Conservation (phyloP, 2,113 vertebrate genomes). For the Chionis minor region DNA sequence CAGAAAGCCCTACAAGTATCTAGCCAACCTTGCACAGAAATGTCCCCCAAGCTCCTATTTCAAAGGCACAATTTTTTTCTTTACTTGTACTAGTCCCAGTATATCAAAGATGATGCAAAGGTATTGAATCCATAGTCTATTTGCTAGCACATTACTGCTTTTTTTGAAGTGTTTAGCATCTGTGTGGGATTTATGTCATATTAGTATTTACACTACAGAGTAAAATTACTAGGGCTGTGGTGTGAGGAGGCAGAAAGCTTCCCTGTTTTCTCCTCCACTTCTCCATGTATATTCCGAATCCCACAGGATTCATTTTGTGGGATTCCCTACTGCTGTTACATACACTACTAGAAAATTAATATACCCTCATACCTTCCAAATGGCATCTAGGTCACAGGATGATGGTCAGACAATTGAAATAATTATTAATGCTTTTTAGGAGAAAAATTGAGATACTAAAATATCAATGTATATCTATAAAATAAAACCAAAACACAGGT, state of each 20-base stretch:
- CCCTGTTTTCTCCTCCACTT: neutral
- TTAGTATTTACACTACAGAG: neutral
- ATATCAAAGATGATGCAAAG: neutral
- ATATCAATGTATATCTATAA: neutral
- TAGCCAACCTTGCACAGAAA: neutral
- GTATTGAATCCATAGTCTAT: neutral
- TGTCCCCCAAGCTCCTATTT: neutral
- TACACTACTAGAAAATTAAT: neutral
- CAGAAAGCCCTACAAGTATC: neutral
- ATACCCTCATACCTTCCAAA: neutral
- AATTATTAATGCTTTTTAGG: neutral
- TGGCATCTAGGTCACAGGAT: neutral
- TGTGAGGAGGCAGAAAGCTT: neutral
- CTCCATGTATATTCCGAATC: neutral
- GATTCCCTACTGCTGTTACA: neutral
- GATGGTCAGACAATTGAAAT: neutral
- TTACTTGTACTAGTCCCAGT: neutral
- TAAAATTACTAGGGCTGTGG: neutral
- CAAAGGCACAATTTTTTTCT: neutral
- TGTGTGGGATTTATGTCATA: accelerated
- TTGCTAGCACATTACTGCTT: neutral
- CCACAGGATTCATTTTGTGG: neutral
- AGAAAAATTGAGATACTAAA: neutral
- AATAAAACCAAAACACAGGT: neutral
- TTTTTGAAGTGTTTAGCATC: neutral